Base-by-base conservation (phyloP, 2,113 vertebrate species). In the Baryphthengus martii region DNA sequence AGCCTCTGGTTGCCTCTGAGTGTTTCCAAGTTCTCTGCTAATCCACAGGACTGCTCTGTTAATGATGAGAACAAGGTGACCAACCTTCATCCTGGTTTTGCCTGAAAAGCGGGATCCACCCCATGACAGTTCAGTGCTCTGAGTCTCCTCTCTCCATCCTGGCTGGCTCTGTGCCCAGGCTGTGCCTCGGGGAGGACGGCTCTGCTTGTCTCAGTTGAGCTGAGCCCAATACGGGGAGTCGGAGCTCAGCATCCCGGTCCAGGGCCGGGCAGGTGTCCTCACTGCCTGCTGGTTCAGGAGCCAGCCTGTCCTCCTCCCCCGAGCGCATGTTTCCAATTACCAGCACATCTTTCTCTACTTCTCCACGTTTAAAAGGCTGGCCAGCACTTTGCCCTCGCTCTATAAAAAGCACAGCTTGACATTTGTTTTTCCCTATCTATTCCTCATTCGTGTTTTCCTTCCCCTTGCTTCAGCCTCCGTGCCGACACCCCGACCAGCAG, bases 11-110 rank as follows among this genome's bases (percentile, higher is more conserved):
- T 66, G 26, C 44, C 33, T 12, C 15, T 2, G 40, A n/a, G 17
- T 29, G 17, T 49, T 65, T 59, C 47, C 2, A 2, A 66, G n/a
- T 24, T 70, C 39, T 58, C 35, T 37, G 23, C 79, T 62, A 44
- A 35, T 29, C 39, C 55, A 20, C 14, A 50, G 55, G 7, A 28
- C 26, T 39, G 16, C 35, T 72, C 29, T 59, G 13, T 5, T 53
- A 2, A 0, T 35, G 44, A 12, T 4, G 63, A 39, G 29, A 20
- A 28, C 5, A 3, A 0, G 4, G 33, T 19, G 10, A 1, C 11
- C 18, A 28, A 2, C 9, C 29, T n/a, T 71, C 40, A 14, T 59
- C 50, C 44, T 16, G 6, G 45, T 47, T 35, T 35, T 23, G 21
- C n/a, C 59, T 58, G 37, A 45, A 39, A 47, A 53, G 8, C 7